Percentiles rank a stretch among this genome's conserved stretches.
These are phyloP conservation scores for Ganaspis sp. DNA, from an alignment of 1,140 invertebrate species.

Conservation along the genomic window DNA sequence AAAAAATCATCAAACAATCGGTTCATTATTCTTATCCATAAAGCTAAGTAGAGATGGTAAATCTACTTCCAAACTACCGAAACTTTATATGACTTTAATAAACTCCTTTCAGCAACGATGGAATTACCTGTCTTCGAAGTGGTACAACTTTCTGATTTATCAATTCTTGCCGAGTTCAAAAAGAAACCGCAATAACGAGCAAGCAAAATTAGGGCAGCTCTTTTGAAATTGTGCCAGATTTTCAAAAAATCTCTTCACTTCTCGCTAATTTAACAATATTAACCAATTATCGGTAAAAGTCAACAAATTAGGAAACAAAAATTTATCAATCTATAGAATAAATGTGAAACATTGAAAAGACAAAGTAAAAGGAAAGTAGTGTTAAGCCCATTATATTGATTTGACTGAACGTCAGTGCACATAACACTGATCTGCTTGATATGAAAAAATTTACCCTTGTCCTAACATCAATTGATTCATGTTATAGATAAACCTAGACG, in stretches of 20 bases:
- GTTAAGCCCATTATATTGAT: not conserved
- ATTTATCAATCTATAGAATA: not conserved
- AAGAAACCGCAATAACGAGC: not conserved
- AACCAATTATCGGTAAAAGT: too few relatives aligned
- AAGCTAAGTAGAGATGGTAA: not conserved
- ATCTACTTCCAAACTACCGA: not conserved
- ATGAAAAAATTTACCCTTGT: not conserved
- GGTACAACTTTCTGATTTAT: not conserved
- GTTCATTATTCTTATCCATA: not conserved
- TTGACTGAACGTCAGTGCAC: not conserved
- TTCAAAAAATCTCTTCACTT: too few relatives aligned
- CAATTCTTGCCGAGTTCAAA: not conserved
- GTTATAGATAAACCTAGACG: not conserved
- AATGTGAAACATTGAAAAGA: not conserved
- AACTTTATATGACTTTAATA: slow-evolving; percentile 21
- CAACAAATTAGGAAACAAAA: too few relatives aligned
- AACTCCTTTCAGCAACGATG: not conserved
- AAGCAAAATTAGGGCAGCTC: not conserved
- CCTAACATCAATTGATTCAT: not conserved
- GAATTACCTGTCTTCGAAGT: not conserved
- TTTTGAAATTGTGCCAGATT: not conserved
- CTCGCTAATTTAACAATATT: too few relatives aligned
- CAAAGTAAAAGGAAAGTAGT: not conserved
- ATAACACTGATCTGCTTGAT: not conserved
- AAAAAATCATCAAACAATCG: not conserved